Conservation (phyloP, 2,797 vertebrate species). For the Erithacus rubecula region DNA sequence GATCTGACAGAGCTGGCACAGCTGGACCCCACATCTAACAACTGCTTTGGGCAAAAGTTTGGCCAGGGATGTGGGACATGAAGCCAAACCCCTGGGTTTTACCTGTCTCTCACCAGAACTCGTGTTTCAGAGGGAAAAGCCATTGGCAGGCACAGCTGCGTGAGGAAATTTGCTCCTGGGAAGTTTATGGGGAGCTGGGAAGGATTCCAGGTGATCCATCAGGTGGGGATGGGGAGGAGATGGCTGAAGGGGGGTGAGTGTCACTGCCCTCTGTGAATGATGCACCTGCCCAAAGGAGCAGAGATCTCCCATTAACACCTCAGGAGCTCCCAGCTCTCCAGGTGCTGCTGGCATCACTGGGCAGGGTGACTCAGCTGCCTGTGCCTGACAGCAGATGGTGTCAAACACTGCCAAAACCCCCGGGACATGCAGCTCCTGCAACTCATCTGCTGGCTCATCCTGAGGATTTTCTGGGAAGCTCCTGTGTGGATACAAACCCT, state of each 20-base stretch:
- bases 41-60: not conserved
- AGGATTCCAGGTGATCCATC: not conserved
- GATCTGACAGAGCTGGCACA: not conserved
- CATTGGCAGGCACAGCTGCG: not conserved
- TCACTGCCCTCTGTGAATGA: not conserved
- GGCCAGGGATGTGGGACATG: accelerated
- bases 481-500: not conserved
- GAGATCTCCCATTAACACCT: not conserved
- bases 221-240: not conserved
- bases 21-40: not conserved
- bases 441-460: not conserved
- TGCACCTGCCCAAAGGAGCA: not conserved
- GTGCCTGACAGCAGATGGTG: not conserved
- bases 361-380: not conserved
- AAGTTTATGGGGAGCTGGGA: not conserved
- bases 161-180: not conserved
- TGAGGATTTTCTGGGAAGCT: not conserved
- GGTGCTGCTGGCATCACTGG: not conserved
- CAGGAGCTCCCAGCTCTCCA: not conserved
- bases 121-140: not conserved
- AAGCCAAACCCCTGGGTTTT: not conserved
- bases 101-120: not conserved
- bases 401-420: not conserved
- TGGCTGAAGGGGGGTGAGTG: not conserved
- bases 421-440: not conserved